Percentiles rank a stretch among this genome's conserved stretches.
Conservation (phyloP, 1,140 invertebrate species). For the Calliphora vicina region DNA sequence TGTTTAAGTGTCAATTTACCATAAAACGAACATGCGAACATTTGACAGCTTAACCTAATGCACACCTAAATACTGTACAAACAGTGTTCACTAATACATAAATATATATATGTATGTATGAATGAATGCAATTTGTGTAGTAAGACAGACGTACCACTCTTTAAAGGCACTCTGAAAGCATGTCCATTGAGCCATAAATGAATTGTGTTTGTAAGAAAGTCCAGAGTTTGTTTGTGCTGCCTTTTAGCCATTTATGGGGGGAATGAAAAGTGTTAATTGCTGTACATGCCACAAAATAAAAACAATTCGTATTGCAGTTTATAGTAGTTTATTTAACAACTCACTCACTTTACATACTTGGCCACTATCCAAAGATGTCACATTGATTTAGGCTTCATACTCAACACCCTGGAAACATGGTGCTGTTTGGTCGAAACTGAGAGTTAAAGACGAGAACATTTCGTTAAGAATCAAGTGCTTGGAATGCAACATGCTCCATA, state of each 20-base stretch:
- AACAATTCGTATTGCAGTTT: background rate
- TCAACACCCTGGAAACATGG: background rate
- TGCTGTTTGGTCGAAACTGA: background rate
- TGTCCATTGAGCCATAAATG: background rate
- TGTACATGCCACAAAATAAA: background rate
- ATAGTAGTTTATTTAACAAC: background rate
- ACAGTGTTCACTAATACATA: too few species aligned
- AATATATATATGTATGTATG: too few species aligned
- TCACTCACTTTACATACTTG: background rate
- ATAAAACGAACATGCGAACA: background rate
- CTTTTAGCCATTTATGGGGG: background rate
- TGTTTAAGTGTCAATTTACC: conserved; percentile 31
- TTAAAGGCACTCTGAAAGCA: too few species aligned
- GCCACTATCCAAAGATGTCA: conserved; percentile 22
- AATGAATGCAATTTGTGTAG: too few species aligned
- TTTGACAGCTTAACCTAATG: background rate
- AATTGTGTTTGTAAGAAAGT: background rate
- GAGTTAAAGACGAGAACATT: background rate
- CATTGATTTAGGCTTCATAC: background rate
- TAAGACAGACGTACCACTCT: too few species aligned
- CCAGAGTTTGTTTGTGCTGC: background rate
- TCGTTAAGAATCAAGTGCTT: background rate
- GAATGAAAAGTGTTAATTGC: background rate
- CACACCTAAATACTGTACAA: background rate
- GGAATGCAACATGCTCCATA: background rate